Evolutionary conservation across 1,140 invertebrate species (phyloP), one percentile per base, ranked within the genome.

Genomic region (Euborellia annulipes): DNA sequence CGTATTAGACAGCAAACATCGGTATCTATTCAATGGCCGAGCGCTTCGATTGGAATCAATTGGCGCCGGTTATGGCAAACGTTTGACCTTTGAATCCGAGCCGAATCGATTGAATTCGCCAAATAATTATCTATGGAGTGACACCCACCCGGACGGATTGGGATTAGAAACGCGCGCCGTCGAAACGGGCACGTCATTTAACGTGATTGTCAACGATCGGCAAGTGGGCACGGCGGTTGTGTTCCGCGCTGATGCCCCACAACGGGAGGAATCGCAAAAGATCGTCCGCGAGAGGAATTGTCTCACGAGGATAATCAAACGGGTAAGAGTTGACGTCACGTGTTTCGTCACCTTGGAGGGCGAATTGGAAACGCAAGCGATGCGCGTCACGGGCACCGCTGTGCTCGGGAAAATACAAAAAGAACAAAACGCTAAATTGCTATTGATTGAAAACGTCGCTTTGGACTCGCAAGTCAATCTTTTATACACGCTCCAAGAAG

Each of bases 81-180:
- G 80, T 20, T 63, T 85, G 18, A 82, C 79, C 6, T 85, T 85
- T 60, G 67, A 73, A 51, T 72, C 78, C 0, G 71, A 79, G 38
- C 52, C 58, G 2, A 57, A 65, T 3, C 72, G 68, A 23, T 59
- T 75, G 16, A 76, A 82, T 50, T 61, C 68, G 18, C 74, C 76
- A 43, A 70, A 74, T 50, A 78, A 79, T 58, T 78, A 71, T 55
- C 78, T 85, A 56, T 85, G 80, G 79, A 81, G 79, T n/a, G 82
- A 85, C 61, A 81, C 75, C 36, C 71, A 78, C 55, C 71, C 77
- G 2, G 76, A 79, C 51, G 82, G 82, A 19, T 66, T 76, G 46
- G 82, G 77, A 18, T 74, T 85, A 56, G 73, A 77, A 53, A 66
- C 77, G 0, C 66, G 74, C 19, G 78, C 78, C 1, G 67, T 85